Evolutionary conservation across 2,113 vertebrate species (phyloP).

Genomic region (Psittacara wagleri): DNA sequence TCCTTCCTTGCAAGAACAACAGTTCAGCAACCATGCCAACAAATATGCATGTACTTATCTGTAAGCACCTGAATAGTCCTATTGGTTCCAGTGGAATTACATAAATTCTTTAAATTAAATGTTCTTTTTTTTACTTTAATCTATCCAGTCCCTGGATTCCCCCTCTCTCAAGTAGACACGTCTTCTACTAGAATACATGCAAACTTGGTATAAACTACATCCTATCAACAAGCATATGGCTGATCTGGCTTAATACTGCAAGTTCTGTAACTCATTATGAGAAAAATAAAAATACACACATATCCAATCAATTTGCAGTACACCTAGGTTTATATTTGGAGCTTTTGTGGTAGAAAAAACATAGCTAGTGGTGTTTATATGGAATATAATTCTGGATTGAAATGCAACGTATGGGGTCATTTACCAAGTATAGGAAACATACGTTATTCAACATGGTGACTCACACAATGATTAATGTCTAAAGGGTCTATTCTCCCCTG

Average conservation of each 20-base stretch:
- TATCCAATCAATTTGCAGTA: not conserved
- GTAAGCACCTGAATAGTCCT: not conserved
- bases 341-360: not conserved
- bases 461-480: constrained; percentile 36
- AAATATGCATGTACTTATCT: not conserved
- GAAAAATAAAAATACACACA: not conserved
- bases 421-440: constrained; percentile 34
- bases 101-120: not conserved
- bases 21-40: not conserved
- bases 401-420: not conserved
- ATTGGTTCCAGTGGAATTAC: not conserved
- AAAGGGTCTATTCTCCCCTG: not conserved
- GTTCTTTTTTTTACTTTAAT: not conserved
- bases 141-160: not conserved
- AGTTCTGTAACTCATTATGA: not conserved
- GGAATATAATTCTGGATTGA: not conserved
- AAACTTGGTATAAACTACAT: not conserved
- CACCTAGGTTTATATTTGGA: not conserved
- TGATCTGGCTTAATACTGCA: not conserved
- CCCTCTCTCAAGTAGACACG: not conserved
- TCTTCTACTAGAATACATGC: not conserved
- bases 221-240: not conserved
- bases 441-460: constrained; percentile 33
- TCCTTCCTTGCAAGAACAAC: not conserved
- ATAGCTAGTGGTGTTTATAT: not conserved